Conservation (phyloP, 2,888 invertebrate species). For the Eupithecia dodoneata region DNA sequence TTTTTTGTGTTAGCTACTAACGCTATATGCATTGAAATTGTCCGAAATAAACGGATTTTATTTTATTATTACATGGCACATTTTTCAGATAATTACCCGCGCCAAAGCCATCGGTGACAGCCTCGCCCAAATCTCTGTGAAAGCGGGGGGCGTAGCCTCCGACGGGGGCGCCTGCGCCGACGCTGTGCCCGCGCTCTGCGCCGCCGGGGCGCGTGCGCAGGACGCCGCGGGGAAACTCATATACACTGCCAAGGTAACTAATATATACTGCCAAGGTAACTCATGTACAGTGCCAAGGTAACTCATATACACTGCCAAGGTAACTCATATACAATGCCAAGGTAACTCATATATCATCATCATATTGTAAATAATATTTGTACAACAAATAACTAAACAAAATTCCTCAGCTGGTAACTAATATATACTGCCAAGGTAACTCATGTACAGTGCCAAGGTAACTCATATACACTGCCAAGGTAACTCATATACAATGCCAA, state of each 20-base stretch:
- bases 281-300: slow-evolving; percentile 56
- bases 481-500: background rate
- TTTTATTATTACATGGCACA: background rate
- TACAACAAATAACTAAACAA: too few species aligned
- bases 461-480: too few species aligned
- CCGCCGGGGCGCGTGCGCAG: slow-evolving; percentile 50
- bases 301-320: background rate
- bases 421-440: too few species aligned
- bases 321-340: background rate
- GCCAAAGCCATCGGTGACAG: slow-evolving; percentile 62
- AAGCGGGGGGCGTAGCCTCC: slow-evolving; percentile 39
- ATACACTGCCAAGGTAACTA: slow-evolving; percentile 62
- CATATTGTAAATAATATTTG: too few species aligned
- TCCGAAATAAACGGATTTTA: too few species aligned
- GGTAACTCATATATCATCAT: too few species aligned
- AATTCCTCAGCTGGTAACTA: too few species aligned
- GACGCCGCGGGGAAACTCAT: slow-evolving; percentile 58
- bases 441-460: too few species aligned
- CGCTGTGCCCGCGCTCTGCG: slow-evolving; percentile 42
- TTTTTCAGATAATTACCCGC: slow-evolving; percentile 55
- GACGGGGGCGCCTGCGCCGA: slow-evolving; percentile 43
- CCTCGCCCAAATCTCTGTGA: slow-evolving; percentile 55
- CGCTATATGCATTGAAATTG: too few species aligned
- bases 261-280: background rate
- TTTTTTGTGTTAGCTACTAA: too few species aligned